Evolutionary conservation across 2,797 vertebrate genomes (phyloP).

Genomic region (Margarornis squamiger): DNA sequence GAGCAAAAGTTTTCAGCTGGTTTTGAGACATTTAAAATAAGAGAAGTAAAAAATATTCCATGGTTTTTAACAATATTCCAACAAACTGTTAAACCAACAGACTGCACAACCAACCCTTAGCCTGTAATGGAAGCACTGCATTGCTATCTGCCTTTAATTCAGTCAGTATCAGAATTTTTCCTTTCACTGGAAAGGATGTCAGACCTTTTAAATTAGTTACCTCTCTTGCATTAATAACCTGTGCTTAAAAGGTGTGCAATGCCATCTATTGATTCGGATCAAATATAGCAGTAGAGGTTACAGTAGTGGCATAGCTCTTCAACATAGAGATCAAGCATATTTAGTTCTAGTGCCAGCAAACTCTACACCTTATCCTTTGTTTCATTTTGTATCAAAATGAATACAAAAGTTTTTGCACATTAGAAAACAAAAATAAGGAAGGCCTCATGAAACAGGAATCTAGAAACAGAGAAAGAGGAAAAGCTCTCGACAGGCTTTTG

Average conservation of each 20-base stretch:
- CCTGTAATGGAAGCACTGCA: background rate
- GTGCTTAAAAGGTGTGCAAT: background rate
- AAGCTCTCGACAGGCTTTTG: background rate
- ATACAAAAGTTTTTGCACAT: background rate
- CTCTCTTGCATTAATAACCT: background rate
- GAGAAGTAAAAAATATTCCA: background rate
- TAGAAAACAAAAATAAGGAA: background rate
- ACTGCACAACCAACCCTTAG: background rate
- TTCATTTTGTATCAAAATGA: background rate
- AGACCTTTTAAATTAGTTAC: background rate
- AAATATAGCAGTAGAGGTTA: background rate
- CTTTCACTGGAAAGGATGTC: background rate
- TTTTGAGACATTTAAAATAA: background rate
- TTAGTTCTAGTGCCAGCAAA: background rate
- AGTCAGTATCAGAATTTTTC: background rate
- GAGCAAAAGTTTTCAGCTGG: background rate
- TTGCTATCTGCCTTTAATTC: background rate
- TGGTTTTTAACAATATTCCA: background rate
- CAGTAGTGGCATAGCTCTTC: background rate
- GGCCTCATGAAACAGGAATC: background rate
- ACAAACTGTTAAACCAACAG: background rate
- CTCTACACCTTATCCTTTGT: background rate
- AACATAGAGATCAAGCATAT: background rate
- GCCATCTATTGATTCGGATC: background rate
- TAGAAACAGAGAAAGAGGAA: background rate